These are phyloP conservation scores for Penaeus indicus DNA, from an alignment of 1,140 invertebrate species.

Conservation along the genomic window DNA sequence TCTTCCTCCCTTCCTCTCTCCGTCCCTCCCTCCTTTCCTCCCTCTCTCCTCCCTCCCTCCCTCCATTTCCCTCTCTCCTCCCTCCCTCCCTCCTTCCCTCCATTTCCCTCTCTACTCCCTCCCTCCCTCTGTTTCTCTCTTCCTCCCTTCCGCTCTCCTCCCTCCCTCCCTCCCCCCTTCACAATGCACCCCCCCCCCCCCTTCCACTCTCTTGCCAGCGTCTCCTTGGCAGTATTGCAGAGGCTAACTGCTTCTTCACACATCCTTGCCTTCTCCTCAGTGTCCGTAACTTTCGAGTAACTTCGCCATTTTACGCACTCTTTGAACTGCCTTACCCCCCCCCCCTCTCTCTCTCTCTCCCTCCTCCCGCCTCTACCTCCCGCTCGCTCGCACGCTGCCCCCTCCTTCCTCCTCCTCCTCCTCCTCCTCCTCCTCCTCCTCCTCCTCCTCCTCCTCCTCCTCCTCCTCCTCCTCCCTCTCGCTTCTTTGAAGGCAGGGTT, in stretches of 20 bases:
- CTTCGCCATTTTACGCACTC: too few species aligned
- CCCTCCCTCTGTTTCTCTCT: neutral
- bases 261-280: too few species aligned
- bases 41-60: neutral
- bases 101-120: neutral
- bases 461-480: neutral
- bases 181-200: neutral
- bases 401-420: neutral
- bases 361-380: neutral
- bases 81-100: neutral
- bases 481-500: too few species aligned
- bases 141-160: neutral
- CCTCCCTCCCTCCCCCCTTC: neutral
- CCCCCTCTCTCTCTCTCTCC: neutral
- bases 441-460: neutral
- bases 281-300: too few species aligned
- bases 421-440: neutral
- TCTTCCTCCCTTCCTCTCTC: too few species aligned
- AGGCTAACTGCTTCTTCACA: too few species aligned
- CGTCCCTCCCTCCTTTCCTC: neutral
- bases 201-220: neutral
- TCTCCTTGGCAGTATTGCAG: neutral
- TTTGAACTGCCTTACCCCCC: neutral
- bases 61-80: neutral
- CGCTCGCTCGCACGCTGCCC: neutral